Conservation (phyloP, 1,140 invertebrate genomes). For the Euura lappo region DNA sequence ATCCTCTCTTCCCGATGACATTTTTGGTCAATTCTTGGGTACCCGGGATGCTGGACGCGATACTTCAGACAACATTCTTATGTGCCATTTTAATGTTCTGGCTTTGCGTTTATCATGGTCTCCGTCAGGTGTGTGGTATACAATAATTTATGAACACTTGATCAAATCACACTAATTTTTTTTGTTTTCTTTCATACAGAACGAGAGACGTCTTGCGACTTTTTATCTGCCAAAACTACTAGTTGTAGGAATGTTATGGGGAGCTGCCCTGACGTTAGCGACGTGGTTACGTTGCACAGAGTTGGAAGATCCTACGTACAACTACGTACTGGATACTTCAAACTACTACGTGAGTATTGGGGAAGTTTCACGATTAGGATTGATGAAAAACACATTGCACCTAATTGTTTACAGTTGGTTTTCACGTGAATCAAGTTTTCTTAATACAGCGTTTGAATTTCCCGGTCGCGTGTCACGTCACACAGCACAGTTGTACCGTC, state of each 20-base stretch:
- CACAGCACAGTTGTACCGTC: too few species aligned
- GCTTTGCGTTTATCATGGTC: constrained; percentile 93
- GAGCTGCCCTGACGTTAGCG: constrained; percentile 82
- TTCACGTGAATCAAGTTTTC: too few species aligned
- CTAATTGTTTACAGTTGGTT: too few species aligned
- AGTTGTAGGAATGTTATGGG: constrained; percentile 87
- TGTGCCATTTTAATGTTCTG: constrained; percentile 90
- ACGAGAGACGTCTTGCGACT: constrained; percentile 80
- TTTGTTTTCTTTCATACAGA: constrained; percentile 65
- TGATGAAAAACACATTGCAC: too few species aligned
- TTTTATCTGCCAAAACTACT: constrained; percentile 94
- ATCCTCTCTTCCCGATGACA: constrained; percentile 91
- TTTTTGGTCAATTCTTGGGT: constrained; percentile 90
- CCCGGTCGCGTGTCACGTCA: too few species aligned
- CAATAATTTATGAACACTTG: constrained; percentile 19
- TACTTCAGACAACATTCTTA: constrained; percentile 91
- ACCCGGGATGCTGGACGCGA: constrained; percentile 87
- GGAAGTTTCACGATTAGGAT: too few species aligned
- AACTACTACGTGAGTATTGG: constrained; percentile 82
- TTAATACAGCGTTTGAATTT: too few species aligned
- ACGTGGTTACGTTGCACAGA: constrained; percentile 91
- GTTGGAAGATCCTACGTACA: constrained; percentile 90
- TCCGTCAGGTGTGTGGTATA: constrained; percentile 76
- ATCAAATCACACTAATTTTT: background rate
- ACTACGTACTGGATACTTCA: constrained; percentile 85